Conservation (phyloP, 2,113 vertebrate species). For the Lathamus discolor region DNA sequence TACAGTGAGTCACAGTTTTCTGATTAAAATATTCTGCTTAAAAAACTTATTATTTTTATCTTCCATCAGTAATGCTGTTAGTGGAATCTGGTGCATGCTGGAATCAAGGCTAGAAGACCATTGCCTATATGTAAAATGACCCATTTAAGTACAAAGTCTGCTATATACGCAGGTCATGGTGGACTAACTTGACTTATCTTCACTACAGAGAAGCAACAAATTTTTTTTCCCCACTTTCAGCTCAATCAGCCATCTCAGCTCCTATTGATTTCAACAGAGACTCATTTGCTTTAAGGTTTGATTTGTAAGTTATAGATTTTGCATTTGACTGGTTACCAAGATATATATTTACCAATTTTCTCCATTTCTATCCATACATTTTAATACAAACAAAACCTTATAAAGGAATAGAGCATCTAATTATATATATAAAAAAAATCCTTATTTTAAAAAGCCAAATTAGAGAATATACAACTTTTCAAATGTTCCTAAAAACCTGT, state of each 20-base stretch:
- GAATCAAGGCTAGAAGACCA: not conserved
- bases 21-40: not conserved
- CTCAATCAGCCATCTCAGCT: slow-evolving; percentile 1
- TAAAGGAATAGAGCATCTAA: not conserved
- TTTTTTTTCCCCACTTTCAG: slow-evolving; percentile 24
- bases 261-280: slow-evolving; percentile 13
- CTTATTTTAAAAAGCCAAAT: not conserved
- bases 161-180: not conserved
- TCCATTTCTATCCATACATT: not conserved
- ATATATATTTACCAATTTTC: not conserved
- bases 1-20: not conserved
- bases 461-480: not conserved
- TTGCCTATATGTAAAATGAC: not conserved
- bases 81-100: not conserved
- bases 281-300: not conserved
- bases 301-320: not conserved
- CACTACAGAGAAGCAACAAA: not conserved
- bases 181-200: slow-evolving; percentile 1
- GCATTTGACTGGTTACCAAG: not conserved
- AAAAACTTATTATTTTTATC: not conserved
- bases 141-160: not conserved
- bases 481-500: not conserved
- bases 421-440: too few relatives aligned
- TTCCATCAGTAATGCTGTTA: not conserved
- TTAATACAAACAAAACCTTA: not conserved